These are phyloP conservation scores for Dicerorhinus sumatrensis DNA, from an alignment of 2,113 vertebrate genomes.

Conservation along the genomic window DNA sequence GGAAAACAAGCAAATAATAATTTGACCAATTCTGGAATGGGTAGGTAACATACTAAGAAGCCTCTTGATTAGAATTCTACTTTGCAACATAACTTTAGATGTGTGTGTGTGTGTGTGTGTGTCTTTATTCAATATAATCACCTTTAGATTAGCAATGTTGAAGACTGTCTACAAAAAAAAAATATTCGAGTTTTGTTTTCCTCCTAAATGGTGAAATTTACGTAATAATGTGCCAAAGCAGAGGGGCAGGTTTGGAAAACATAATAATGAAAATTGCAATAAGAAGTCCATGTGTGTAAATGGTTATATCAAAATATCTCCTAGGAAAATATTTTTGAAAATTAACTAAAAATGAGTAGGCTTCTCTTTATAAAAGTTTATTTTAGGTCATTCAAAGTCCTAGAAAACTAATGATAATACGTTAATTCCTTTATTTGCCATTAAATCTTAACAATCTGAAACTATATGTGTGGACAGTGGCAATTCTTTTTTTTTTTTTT, in stretches of 20 bases:
- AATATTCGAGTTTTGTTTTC: neutral
- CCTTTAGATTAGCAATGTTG: neutral
- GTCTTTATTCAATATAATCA: neutral
- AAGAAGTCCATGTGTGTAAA: neutral
- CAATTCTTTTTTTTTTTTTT: neutral
- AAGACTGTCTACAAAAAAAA: neutral
- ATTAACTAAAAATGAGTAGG: neutral
- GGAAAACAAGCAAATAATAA: neutral
- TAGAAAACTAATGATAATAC: neutral
- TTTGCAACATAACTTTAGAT: neutral
- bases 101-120: neutral
- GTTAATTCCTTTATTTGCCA: neutral
- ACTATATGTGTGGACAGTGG: neutral
- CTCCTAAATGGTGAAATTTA: neutral
- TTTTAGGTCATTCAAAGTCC: neutral
- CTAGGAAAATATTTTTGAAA: neutral
- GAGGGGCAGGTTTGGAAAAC: neutral
- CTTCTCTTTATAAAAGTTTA: neutral
- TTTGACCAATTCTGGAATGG: neutral
- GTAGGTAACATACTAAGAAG: neutral
- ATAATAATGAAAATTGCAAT: neutral
- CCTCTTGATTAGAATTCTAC: neutral
- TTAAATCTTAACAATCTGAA: neutral
- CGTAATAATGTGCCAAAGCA: neutral
- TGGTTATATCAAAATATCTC: neutral